These are phyloP conservation scores for Gnathonemus echidnorhynchus DNA, from an alignment of 2,113 vertebrate species.

Conservation along the genomic window DNA sequence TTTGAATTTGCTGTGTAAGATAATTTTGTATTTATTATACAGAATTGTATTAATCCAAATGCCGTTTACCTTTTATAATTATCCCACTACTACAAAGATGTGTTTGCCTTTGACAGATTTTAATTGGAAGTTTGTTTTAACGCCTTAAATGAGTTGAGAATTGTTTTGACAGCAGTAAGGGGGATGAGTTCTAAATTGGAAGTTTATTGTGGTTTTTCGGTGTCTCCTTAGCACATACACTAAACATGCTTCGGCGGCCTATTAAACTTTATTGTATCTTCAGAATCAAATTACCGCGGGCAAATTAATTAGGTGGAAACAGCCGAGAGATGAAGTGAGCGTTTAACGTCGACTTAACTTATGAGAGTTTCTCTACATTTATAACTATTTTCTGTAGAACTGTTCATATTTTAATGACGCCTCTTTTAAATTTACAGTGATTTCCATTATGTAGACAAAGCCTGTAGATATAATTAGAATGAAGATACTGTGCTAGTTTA, in stretches of 20 bases:
- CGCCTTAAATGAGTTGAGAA: neutral
- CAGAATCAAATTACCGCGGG: constrained; percentile 83
- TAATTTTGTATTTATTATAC: neutral
- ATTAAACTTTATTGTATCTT: constrained; percentile 65
- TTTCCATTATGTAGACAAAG: constrained; percentile 62
- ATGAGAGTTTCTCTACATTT: constrained; percentile 51
- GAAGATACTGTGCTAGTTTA: constrained; percentile 57
- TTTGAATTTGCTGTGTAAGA: neutral
- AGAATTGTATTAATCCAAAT: neutral
- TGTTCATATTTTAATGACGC: constrained; percentile 67
- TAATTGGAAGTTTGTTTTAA: constrained; percentile 15
- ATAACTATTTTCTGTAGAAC: constrained; percentile 41
- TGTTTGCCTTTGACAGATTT: neutral
- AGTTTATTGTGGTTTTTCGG: constrained; percentile 74
- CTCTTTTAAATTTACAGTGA: constrained; percentile 56
- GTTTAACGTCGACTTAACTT: constrained; percentile 40
- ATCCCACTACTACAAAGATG: neutral
- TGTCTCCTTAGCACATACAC: constrained; percentile 54
- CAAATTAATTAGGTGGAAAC: constrained; percentile 76
- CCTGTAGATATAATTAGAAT: constrained; percentile 66
- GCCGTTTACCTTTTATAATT: neutral
- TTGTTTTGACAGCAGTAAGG: constrained; percentile 21
- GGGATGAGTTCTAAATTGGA: constrained; percentile 43
- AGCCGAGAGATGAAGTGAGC: constrained; percentile 40
- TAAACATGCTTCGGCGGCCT: constrained; percentile 71